A percentile compares a stretch with the other conserved stretches of the same genome.
These are phyloP conservation scores for Delichon dasypus DNA, from an alignment of 2,797 vertebrate species.

Conservation along the genomic window DNA sequence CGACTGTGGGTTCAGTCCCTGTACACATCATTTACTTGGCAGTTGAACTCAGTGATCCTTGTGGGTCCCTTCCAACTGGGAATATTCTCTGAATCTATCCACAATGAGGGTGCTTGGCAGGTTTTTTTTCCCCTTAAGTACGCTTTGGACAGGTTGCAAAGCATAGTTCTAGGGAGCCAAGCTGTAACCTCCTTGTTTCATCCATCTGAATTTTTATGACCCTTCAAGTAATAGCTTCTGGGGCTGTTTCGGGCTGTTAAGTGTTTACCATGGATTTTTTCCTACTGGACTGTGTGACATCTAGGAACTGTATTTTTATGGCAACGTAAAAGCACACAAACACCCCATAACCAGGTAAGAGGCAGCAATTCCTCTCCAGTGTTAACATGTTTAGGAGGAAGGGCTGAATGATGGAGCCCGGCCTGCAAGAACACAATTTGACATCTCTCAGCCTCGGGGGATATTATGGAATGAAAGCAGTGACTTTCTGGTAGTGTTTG, in stretches of 20 bases:
- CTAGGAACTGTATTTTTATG: not conserved
- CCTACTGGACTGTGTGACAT: not conserved
- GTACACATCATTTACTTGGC: not conserved
- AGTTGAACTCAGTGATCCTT: not conserved
- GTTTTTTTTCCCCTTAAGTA: not conserved
- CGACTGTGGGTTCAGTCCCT: not conserved
- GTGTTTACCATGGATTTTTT: constrained; percentile 3
- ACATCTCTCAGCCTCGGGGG: not conserved
- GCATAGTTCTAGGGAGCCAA: not conserved
- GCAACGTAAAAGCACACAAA: not conserved
- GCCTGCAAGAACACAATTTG: not conserved
- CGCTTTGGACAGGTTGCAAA: not conserved
- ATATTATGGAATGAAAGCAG: not conserved
- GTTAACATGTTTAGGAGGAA: not conserved
- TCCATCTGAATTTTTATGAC: not conserved
- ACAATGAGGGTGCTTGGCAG: accelerated
- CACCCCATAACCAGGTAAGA: not conserved
- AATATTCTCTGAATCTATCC: not conserved
- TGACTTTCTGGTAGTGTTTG: not conserved
- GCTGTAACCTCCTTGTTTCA: not conserved
- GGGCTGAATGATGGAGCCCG: not conserved
- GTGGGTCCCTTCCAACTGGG: not conserved
- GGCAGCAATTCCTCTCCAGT: not conserved
- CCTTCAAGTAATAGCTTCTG: not conserved
- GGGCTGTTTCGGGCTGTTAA: not conserved